Base-by-base conservation (phyloP, 2,113 vertebrate species). In the Gymnorhina tibicen region DNA sequence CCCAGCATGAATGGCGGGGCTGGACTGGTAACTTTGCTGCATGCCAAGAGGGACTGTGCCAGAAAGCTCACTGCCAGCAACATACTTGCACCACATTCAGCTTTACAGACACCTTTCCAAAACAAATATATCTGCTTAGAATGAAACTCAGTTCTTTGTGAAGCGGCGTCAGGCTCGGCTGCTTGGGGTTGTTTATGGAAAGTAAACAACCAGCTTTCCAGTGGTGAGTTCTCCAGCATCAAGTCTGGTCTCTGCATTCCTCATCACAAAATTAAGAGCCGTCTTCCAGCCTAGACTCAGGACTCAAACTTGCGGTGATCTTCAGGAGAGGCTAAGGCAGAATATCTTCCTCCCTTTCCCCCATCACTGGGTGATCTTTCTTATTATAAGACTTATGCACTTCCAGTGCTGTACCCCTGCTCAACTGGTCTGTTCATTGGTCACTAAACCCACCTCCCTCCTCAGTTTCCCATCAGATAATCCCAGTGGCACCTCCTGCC, bases 41-140 rank as follows among this genome's bases (percentile, higher is more conserved):
- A 41, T 79, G 74, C 92, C 91, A 91, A 66, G 74, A 85, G 53
- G 37, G 69, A 60, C 27, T 72, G 35, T 64, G 74, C 58, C 87
- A 94, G 79, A 75, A 94, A 80, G 82, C 83, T 90, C 79, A 72
- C n/a, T 0, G 17, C 87, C 62, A 93, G 75, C 68, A 95, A 72
- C 85, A 72, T 69, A 33, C 52, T 91, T 91, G 47, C 56, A 82
- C 74, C 74, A 37, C 9, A 2, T 74, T 93, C 6, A 3, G 21
- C 70, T 78, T 89, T 84, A 85, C 2, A 13, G 82, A 93, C 78
- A 88, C 44, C 44, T 93, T 90, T 96, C 94, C 92, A 94, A 90
- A 90, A 73, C n/a, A 87, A 94, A 91, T 87, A 79, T 41, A 60
- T 67, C 59, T 35, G 12, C 67, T 68, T 21, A 79, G 87, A 85